phyloP scores from a whole-genome alignment of 2,888 invertebrate genomes.

The Dasysyrphus albostriatus region DNA sequence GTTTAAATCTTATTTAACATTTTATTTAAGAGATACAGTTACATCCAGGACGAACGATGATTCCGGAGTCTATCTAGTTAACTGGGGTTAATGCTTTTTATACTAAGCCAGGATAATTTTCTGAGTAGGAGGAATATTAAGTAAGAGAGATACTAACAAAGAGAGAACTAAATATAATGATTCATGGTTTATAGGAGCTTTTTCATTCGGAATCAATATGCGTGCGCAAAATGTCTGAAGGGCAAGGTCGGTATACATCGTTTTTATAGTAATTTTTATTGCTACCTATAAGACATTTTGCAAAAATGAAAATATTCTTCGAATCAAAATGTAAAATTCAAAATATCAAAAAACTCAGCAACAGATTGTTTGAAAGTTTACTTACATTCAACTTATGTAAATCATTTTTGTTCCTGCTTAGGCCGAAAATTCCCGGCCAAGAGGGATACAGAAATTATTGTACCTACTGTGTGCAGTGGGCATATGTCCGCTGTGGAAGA shows the following conservation, averaged over 20 bases:
- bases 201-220: slow-evolving; percentile 63
- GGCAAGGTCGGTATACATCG: slow-evolving; percentile 70
- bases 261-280: slow-evolving; percentile 29
- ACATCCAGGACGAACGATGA: slow-evolving; percentile 52
- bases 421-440: not conserved
- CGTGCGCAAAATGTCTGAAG: slow-evolving; percentile 76
- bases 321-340: slow-evolving; percentile 7
- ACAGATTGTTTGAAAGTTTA: slow-evolving; percentile 51
- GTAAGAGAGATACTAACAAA: not conserved
- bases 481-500: slow-evolving; percentile 13
- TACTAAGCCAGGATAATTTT: slow-evolving; percentile 52
- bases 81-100: slow-evolving; percentile 62
- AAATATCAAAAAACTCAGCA: slow-evolving; percentile 35
- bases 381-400: not conserved
- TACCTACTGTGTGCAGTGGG: not conserved
- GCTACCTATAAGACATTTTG: not conserved
- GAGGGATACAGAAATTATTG: not conserved
- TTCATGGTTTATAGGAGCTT: slow-evolving; percentile 64
- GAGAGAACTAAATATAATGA: slow-evolving; percentile 40
- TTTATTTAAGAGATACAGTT: slow-evolving; percentile 17
- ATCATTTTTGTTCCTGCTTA: not conserved
- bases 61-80: slow-evolving; percentile 39
- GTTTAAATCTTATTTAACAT: slow-evolving; percentile 21
- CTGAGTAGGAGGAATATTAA: slow-evolving; percentile 17
- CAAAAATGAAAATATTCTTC: not conserved